phyloP scores from a whole-genome alignment of 2,113 vertebrate genomes.

The Pelecanoides urinatrix region DNA sequence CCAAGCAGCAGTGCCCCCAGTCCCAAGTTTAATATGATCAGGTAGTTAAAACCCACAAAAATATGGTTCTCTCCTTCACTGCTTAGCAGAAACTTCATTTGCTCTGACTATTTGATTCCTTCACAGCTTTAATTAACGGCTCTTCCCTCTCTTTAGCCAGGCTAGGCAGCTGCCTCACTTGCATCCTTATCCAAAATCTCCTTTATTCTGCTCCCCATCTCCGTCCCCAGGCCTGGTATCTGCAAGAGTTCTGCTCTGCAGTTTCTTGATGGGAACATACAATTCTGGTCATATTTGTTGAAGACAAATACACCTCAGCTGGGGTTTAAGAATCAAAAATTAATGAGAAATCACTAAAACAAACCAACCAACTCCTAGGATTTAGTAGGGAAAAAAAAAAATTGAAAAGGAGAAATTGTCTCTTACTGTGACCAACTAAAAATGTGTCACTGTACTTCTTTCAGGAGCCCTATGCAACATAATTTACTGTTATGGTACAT shows the following conservation, averaged over 20 bases:
- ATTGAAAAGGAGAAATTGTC: neutral
- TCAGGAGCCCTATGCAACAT: neutral
- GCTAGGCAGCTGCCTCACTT: neutral
- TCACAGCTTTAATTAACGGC: neutral
- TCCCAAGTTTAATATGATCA: neutral
- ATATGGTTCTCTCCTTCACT: neutral
- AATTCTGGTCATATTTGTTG: neutral
- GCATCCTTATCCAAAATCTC: neutral
- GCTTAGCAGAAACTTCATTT: neutral
- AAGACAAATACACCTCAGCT: neutral
- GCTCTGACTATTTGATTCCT: neutral
- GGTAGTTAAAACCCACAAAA: neutral
- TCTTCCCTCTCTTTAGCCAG: neutral
- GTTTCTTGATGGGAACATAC: neutral
- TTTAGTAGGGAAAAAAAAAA: neutral
- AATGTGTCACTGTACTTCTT: neutral
- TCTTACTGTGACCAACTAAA: neutral
- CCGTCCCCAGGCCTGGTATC: neutral
- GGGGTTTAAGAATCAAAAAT: neutral
- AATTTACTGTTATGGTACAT: neutral
- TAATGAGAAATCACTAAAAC: neutral
- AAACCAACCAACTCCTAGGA: neutral
- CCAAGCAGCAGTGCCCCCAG: neutral
- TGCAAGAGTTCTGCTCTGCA: neutral
- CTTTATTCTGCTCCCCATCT: neutral